Evolutionary conservation across 1,140 invertebrate species (phyloP).

Genomic region (Tyrophagus putrescentiae): DNA sequence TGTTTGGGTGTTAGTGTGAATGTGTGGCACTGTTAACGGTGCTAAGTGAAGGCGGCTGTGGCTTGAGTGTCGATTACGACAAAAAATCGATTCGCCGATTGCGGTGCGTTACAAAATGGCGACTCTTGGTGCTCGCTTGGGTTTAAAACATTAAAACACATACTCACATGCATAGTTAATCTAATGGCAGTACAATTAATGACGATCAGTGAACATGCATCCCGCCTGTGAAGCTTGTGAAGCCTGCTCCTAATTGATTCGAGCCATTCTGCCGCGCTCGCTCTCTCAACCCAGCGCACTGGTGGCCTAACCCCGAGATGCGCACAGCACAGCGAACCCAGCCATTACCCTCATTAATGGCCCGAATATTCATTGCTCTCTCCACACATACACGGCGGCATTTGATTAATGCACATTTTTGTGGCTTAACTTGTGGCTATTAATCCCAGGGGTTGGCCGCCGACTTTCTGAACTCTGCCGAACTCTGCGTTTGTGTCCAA

Average conservation of each 20-base stretch:
- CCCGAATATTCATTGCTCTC: conserved; percentile 5
- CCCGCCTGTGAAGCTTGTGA: background rate
- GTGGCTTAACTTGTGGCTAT: conserved; percentile 3
- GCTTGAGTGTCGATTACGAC: background rate
- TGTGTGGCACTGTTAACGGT: too few species aligned
- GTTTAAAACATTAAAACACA: too few species aligned
- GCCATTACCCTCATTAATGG: conserved; percentile 7
- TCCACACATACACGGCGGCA: background rate
- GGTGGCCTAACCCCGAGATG: background rate
- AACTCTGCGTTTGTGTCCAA: too few species aligned
- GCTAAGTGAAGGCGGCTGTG: background rate
- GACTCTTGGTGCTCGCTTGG: too few species aligned
- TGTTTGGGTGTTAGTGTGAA: too few species aligned
- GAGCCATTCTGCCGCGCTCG: too few species aligned
- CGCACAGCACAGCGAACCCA: background rate
- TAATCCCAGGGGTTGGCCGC: conserved; percentile 8
- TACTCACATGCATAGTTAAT: too few species aligned
- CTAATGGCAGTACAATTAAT: background rate
- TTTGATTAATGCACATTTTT: conserved; percentile 15
- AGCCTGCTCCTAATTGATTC: conserved; percentile 10
- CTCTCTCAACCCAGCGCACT: background rate
- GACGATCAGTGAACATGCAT: conserved; percentile 10
- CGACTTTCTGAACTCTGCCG: too few species aligned
- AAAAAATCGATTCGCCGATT: background rate
- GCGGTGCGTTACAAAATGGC: too few species aligned